Evolutionary conservation across 2,888 invertebrate species (phyloP).

Genomic region (Nysson spinosus): DNA sequence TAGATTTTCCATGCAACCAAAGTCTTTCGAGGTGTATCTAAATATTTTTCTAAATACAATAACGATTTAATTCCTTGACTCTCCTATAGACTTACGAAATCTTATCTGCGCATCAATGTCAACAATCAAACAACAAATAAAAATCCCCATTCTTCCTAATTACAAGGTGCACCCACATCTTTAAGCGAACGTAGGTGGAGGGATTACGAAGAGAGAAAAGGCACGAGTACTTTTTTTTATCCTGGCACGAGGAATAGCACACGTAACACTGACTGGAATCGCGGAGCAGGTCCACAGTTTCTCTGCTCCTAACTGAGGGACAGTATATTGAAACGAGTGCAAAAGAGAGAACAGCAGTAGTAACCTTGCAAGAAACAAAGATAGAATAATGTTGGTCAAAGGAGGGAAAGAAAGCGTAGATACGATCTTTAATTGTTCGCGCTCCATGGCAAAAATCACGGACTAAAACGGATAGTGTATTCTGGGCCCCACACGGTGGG

Average conservation of each 20-base stretch:
- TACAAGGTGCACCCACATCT: too few relatives aligned
- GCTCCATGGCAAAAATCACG: conserved; percentile 49
- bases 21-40: too few relatives aligned
- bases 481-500: conserved; percentile 21
- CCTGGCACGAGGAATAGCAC: conserved; percentile 14
- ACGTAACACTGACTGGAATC: conserved; percentile 14
- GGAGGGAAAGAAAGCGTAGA: conserved; percentile 46
- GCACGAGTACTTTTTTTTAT: conserved; percentile 21
- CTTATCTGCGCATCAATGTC: too few relatives aligned
- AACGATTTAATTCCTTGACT: too few relatives aligned
- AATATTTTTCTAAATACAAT: too few relatives aligned
- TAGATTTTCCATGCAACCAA: too few relatives aligned
- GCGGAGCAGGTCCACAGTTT: too few relatives aligned
- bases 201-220: conserved; percentile 27
- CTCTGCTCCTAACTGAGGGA: conserved; percentile 1
- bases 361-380: neutral
- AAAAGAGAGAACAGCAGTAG: neutral
- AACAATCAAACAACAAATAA: too few relatives aligned
- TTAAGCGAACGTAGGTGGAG: conserved; percentile 24
- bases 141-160: too few relatives aligned
- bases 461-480: conserved; percentile 39
- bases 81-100: too few relatives aligned
- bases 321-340: conserved; percentile 1
- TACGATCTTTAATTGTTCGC: conserved; percentile 68
- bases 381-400: neutral